A percentile compares a stretch with the other conserved stretches of the same genome.
phyloP scores from a whole-genome alignment of 1,140 invertebrate genomes.

The Pogonomyrmex barbatus region DNA sequence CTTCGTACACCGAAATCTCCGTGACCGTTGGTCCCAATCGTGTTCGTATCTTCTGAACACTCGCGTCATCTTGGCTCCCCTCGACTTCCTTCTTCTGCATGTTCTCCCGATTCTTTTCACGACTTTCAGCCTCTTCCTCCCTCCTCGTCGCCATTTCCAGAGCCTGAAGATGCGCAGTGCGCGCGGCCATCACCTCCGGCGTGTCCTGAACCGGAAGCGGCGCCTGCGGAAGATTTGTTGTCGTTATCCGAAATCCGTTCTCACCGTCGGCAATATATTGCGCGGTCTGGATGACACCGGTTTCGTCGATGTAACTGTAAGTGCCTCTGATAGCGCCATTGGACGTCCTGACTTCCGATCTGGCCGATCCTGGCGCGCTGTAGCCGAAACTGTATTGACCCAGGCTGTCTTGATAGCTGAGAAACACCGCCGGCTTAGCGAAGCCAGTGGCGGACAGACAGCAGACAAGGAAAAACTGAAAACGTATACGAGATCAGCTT shows the following conservation, averaged over 20 bases:
- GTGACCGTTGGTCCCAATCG: not conserved
- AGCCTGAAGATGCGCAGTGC: slow-evolving; percentile 77
- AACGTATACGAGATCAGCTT: not conserved
- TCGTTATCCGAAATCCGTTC: slow-evolving; percentile 86
- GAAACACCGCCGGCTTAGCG: slow-evolving; percentile 58
- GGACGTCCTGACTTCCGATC: slow-evolving; percentile 83
- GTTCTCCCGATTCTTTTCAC: not conserved
- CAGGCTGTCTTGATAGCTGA: slow-evolving; percentile 85
- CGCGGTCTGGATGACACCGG: slow-evolving; percentile 85
- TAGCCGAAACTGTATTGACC: slow-evolving; percentile 87
- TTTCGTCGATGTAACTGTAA: slow-evolving; percentile 86
- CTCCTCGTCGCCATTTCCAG: slow-evolving; percentile 21
- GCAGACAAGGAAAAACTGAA: slow-evolving; percentile 39
- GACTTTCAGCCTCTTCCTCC: not conserved
- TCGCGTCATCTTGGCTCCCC: not conserved
- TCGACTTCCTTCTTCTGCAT: not conserved
- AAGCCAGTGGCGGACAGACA: slow-evolving; percentile 13
- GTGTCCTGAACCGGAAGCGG: slow-evolving; percentile 80
- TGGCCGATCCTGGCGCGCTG: slow-evolving; percentile 84
- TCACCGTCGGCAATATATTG: slow-evolving; percentile 80
- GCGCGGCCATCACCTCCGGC: slow-evolving; percentile 80
- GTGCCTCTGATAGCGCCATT: slow-evolving; percentile 80
- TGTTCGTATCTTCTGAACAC: not conserved
- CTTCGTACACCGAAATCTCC: not conserved
- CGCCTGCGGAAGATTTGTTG: slow-evolving; percentile 86